Conservation (phyloP, 2,888 invertebrate species). For the Trichacis sp. region DNA sequence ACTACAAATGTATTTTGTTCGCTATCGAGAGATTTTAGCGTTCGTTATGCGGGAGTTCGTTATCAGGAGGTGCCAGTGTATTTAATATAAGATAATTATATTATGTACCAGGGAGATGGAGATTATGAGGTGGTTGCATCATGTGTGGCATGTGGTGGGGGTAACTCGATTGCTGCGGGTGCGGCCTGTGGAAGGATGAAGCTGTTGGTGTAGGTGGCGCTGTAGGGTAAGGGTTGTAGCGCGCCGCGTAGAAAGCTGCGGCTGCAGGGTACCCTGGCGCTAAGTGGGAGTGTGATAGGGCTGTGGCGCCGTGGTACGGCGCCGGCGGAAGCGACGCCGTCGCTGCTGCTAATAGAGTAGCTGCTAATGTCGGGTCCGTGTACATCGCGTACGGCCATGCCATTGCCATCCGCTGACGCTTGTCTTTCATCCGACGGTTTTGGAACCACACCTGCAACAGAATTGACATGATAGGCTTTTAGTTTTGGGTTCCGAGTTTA, state of each 20-base stretch:
- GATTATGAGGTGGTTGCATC: conserved; percentile 42
- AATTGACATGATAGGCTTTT: not conserved
- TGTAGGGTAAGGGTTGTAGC: conserved; percentile 74
- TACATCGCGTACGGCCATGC: conserved; percentile 97
- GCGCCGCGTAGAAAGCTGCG: conserved; percentile 73
- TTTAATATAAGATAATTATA: too few species aligned
- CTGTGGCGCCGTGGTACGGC: conserved; percentile 61
- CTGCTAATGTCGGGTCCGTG: conserved; percentile 93
- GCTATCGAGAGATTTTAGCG: too few species aligned
- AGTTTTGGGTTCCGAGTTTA: too few species aligned
- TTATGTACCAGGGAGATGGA: conserved; percentile 45
- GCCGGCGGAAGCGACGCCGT: conserved; percentile 74
- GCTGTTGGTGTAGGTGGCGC: conserved; percentile 70
- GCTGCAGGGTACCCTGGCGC: conserved; percentile 67
- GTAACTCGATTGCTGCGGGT: conserved; percentile 67
- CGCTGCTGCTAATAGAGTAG: conserved; percentile 84
- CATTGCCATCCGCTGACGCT: conserved; percentile 92
- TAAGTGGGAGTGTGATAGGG: conserved; percentile 71
- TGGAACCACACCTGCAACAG: conserved; percentile 93
- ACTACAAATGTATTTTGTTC: too few species aligned
- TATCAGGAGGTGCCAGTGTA: too few species aligned
- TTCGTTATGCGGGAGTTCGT: too few species aligned
- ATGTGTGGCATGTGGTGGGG: conserved; percentile 30
- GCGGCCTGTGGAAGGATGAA: conserved; percentile 71
- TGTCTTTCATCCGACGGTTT: conserved; percentile 97